These are phyloP conservation scores for Morone chrysops DNA, from an alignment of 2,113 vertebrate species.

Conservation along the genomic window DNA sequence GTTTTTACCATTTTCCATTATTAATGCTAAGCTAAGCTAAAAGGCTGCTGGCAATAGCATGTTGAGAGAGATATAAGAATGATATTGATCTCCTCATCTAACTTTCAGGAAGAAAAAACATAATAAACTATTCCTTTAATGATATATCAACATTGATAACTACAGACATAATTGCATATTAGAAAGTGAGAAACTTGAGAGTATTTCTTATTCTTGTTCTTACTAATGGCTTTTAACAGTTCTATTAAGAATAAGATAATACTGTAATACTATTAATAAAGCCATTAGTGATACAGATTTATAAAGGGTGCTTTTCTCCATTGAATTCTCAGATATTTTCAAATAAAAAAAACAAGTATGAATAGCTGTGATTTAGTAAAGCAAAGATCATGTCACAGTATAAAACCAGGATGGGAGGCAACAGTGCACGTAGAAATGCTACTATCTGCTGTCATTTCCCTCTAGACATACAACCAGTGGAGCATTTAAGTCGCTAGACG, in stretches of 20 bases:
- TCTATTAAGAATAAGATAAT: neutral
- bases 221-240: neutral
- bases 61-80: neutral
- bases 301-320: neutral
- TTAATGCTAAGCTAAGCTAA: neutral
- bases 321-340: slow-evolving; percentile 28
- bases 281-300: neutral
- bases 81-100: neutral
- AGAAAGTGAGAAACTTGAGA: neutral
- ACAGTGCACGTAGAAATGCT: slow-evolving; percentile 55
- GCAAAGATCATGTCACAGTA: slow-evolving; percentile 50
- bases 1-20: neutral
- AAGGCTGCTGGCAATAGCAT: neutral
- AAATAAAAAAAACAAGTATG: slow-evolving; percentile 6
- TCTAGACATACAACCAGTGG: slow-evolving; percentile 76
- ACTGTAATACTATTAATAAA: slow-evolving; percentile 3
- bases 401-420: slow-evolving; percentile 56
- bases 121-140: neutral
- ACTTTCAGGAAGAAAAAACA: neutral
- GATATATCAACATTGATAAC: slow-evolving; percentile 1
- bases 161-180: neutral
- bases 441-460: slow-evolving; percentile 72
- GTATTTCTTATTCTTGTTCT: neutral
- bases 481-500: slow-evolving; percentile 81
- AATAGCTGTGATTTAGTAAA: slow-evolving; percentile 54